A percentile compares a stretch with the other conserved stretches of the same genome.
phyloP scores from a whole-genome alignment of 2,888 invertebrate species.

The Trachelus tabidus region DNA sequence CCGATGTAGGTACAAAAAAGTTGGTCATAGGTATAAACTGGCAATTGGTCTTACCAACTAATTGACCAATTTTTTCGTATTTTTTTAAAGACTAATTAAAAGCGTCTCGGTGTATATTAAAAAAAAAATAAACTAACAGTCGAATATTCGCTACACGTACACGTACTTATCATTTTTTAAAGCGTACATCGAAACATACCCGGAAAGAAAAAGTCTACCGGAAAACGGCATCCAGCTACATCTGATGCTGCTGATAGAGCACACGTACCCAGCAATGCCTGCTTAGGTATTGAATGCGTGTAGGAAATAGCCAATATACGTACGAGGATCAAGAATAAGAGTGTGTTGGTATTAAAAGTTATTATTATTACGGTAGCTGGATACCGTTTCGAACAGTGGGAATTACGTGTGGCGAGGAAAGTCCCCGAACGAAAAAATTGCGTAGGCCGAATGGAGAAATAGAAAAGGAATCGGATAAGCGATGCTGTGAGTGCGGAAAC shows the following conservation, averaged over 20 bases:
- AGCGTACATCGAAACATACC: no score
- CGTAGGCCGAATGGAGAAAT: background rate
- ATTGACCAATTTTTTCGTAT: background rate
- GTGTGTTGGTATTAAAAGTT: background rate
- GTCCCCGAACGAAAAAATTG: background rate
- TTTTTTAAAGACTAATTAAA: background rate
- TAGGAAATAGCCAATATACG: no score
- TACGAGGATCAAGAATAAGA: no score
- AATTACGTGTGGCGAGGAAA: background rate
- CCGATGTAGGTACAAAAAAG: background rate
- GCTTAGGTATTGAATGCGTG: no score
- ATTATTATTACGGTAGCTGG: background rate
- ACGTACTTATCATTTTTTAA: no score
- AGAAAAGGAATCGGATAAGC: background rate
- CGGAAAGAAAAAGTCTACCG: no score
- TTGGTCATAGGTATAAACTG: background rate
- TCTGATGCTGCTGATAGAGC: no score
- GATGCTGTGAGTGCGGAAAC: slow-evolving; percentile 31
- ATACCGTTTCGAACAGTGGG: background rate
- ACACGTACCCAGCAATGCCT: no score
- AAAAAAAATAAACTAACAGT: no score
- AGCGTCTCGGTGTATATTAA: no score
- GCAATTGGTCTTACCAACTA: background rate
- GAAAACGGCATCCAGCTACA: no score
- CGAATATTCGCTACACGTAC: no score